A percentile compares a stretch with the other conserved stretches of the same genome.
phyloP scores from a whole-genome alignment of 2,113 vertebrate genomes.

The Narcine bancroftii region DNA sequence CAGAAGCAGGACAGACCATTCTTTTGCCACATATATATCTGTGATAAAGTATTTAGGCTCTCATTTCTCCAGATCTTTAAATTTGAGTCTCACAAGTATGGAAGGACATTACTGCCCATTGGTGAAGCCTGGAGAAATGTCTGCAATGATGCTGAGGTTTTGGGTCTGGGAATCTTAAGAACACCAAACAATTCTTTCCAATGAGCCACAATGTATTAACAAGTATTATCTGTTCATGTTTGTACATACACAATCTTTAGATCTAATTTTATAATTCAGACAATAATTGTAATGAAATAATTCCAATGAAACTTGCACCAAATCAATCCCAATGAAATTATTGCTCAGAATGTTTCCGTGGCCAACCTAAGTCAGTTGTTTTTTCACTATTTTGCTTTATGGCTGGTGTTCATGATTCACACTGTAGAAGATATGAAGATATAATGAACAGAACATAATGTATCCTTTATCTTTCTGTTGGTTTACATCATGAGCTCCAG shows the following conservation, averaged over 20 bases:
- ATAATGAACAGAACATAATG: not conserved
- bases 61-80: not conserved
- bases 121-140: not conserved
- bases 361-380: not conserved
- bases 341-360: not conserved
- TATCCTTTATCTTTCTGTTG: not conserved
- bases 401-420: no score
- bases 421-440: not conserved
- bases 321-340: not conserved
- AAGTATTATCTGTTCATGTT: not conserved
- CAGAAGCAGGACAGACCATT: not conserved
- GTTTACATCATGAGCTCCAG: not conserved
- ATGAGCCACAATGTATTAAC: not conserved
- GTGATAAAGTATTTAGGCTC: not conserved
- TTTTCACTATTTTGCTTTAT: not conserved
- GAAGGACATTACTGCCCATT: not conserved
- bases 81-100: not conserved
- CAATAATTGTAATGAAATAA: not conserved
- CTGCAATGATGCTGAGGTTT: not conserved
- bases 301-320: not conserved
- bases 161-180: not conserved
- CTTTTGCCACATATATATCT: not conserved
- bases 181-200: not conserved
- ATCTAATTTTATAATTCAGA: not conserved
- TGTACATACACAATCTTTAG: not conserved